Evolutionary conservation across 2,113 vertebrate genomes (phyloP).

Genomic region (Colinus virginianus): DNA sequence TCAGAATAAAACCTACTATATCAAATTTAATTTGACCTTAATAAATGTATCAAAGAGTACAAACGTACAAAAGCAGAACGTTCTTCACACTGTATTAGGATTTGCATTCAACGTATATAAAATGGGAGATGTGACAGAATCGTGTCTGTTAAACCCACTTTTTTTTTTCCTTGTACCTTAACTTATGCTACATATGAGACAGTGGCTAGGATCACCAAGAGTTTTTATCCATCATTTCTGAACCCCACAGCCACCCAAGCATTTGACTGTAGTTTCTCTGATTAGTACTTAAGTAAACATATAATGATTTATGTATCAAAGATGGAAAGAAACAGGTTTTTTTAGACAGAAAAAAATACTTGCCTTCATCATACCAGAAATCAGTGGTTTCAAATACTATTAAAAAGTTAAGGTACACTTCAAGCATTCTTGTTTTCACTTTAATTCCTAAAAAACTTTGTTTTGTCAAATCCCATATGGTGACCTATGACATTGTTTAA

Average conservation of each 20-base stretch:
- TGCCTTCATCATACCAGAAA: constrained; percentile 27
- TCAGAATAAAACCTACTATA: constrained; percentile 75
- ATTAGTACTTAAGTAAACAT: constrained; percentile 48
- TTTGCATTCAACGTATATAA: constrained; percentile 48
- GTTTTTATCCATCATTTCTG: constrained; percentile 16
- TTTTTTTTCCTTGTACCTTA: constrained; percentile 42
- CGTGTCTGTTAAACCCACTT: constrained; percentile 38
- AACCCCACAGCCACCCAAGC: not conserved
- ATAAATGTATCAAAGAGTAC: constrained; percentile 72
- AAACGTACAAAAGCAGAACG: constrained; percentile 62
- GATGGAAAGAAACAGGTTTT: not conserved
- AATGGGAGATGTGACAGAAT: constrained; percentile 47
- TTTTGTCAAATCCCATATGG: constrained; percentile 76
- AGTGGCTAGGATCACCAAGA: not conserved
- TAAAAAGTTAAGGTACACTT: constrained; percentile 61
- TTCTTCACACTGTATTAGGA: constrained; percentile 45
- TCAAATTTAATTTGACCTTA: constrained; percentile 77
- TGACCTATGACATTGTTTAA: constrained; percentile 83
- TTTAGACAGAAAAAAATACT: constrained; percentile 5
- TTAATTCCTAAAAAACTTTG: constrained; percentile 71
- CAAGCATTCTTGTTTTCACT: constrained; percentile 46
- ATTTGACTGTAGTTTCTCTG: constrained; percentile 41
- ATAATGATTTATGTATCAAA: constrained; percentile 44
- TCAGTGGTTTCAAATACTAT: constrained; percentile 25
- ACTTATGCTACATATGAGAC: not conserved